Conservation (phyloP, 2,888 invertebrate species). For the Mayetiola destructor region DNA sequence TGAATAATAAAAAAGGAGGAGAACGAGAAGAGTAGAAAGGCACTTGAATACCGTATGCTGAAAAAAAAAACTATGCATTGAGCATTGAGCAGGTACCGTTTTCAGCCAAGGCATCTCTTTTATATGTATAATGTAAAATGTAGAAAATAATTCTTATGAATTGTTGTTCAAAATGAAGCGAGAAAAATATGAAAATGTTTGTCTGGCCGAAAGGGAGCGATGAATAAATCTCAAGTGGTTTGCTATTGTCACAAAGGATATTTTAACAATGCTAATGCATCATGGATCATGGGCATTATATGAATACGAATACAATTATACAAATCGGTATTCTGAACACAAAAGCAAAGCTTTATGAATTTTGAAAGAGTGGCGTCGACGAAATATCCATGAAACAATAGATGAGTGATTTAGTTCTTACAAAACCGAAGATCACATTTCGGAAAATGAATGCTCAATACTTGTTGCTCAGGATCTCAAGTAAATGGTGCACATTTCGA, state of each 20-base stretch:
- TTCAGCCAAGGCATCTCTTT: background rate
- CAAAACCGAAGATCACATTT: too few relatives aligned
- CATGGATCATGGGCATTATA: too few relatives aligned
- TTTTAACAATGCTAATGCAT: too few relatives aligned
- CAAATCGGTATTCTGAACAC: too few relatives aligned
- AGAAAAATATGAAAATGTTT: background rate
- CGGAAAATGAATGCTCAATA: too few relatives aligned
- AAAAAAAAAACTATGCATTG: background rate
- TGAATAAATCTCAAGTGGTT: constrained; percentile 1
- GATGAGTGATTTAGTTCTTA: too few relatives aligned
- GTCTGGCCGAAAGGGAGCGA: background rate
- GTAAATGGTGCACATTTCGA: too few relatives aligned
- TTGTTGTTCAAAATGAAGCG: background rate
- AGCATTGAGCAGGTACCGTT: constrained; percentile 1
- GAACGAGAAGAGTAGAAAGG: background rate
- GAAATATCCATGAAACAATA: too few relatives aligned
- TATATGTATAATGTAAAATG: background rate
- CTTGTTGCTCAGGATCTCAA: too few relatives aligned
- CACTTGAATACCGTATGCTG: background rate
- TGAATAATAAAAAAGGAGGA: background rate
- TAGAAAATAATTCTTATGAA: background rate
- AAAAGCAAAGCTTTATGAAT: too few relatives aligned
- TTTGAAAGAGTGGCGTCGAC: too few relatives aligned
- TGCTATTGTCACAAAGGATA: background rate
- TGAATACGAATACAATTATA: too few relatives aligned